phyloP scores from a whole-genome alignment of 2,888 invertebrate species.

The Apoda limacodes region DNA sequence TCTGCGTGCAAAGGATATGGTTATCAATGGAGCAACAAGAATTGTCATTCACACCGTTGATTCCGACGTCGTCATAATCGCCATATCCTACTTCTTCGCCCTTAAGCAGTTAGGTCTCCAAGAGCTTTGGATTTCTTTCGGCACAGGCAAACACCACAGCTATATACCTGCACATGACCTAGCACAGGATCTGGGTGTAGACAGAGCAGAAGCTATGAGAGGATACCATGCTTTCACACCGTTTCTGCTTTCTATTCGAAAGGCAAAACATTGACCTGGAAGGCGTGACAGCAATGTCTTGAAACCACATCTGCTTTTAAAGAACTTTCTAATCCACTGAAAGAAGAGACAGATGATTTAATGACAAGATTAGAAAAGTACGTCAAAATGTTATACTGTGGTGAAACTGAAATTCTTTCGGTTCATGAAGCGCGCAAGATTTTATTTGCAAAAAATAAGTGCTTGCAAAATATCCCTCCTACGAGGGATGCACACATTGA shows the following conservation, averaged over 20 bases:
- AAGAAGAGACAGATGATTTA: background rate
- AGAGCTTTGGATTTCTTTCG: conserved; percentile 11
- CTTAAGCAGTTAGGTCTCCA: conserved; percentile 9
- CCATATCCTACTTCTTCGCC: conserved; percentile 8
- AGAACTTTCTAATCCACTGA: conserved; percentile 1
- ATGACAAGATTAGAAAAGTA: background rate
- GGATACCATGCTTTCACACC: conserved; percentile 7
- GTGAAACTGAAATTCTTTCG: background rate
- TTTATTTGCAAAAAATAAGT: conserved; percentile 1
- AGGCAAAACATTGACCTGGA: conserved; percentile 11
- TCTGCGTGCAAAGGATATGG: conserved; percentile 10
- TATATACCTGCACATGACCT: conserved; percentile 11
- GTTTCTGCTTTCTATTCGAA: conserved; percentile 7
- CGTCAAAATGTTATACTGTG: background rate
- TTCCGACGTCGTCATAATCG: conserved; percentile 10
- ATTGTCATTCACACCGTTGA: conserved; percentile 10
- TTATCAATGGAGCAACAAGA: conserved; percentile 11
- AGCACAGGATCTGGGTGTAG: conserved; percentile 10
- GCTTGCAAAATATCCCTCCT: background rate
- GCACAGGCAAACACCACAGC: too few species aligned
- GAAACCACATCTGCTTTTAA: conserved; percentile 1
- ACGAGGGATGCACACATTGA: conserved; percentile 1
- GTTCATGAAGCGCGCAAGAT: background rate
- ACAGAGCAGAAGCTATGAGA: conserved; percentile 12
- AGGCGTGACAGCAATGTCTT: conserved; percentile 7